Evolutionary conservation across 1,140 invertebrate genomes (phyloP).

Genomic region (Theocolax elegans): DNA sequence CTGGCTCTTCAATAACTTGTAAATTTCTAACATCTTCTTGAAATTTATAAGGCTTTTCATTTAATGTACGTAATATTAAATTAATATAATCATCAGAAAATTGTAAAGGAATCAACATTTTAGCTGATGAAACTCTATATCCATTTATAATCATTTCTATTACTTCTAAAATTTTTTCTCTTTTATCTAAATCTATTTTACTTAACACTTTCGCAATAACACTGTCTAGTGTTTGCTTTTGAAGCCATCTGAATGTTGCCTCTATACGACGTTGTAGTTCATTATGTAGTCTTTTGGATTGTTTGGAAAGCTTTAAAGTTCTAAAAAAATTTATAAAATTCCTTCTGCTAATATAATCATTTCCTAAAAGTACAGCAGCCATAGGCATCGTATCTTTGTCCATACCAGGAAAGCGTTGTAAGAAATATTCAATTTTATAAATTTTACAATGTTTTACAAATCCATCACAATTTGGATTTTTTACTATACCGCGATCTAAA

Average conservation of each 20-base stretch:
- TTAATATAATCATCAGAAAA: constrained; percentile 48
- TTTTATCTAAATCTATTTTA: constrained; percentile 68
- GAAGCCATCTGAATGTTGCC: constrained; percentile 79
- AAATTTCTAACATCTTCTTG: constrained; percentile 43
- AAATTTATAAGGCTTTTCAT: constrained; percentile 47
- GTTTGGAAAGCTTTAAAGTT: constrained; percentile 73
- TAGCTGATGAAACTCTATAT: constrained; percentile 71
- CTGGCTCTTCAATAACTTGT: constrained; percentile 35
- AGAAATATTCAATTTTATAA: constrained; percentile 77
- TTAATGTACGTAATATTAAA: constrained; percentile 18
- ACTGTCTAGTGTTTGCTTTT: constrained; percentile 74
- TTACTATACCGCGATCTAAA: constrained; percentile 63
- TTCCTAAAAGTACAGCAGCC: constrained; percentile 84
- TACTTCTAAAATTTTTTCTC: constrained; percentile 67
- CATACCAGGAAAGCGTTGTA: constrained; percentile 74
- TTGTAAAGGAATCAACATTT: constrained; percentile 62
- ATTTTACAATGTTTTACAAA: constrained; percentile 74
- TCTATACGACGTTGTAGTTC: constrained; percentile 75
- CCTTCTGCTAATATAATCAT: constrained; percentile 83
- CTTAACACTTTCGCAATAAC: constrained; percentile 76
- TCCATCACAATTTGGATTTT: constrained; percentile 42
- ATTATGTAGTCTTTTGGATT: constrained; percentile 68
- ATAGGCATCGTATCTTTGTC: constrained; percentile 77
- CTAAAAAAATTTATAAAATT: constrained; percentile 79
- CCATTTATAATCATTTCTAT: constrained; percentile 74